A percentile compares a stretch with the other conserved stretches of the same genome.
Evolutionary conservation across 2,888 invertebrate species (phyloP).

Genomic region (Taphrorychus bicolor): DNA sequence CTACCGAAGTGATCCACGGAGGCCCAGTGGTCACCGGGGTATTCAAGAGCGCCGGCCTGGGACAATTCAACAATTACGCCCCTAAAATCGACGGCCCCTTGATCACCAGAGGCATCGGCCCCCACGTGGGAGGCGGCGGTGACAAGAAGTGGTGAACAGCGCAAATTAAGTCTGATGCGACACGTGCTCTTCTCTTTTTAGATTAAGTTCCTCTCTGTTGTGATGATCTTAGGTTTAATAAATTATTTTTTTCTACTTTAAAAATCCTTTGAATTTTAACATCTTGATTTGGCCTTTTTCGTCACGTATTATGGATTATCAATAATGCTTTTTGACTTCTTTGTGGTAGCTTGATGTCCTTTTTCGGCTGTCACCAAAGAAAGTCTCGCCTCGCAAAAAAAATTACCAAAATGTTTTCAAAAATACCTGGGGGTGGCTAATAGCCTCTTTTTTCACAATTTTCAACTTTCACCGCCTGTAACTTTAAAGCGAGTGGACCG

Average conservation of each 20-base stretch:
- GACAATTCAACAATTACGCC: slow-evolving; percentile 42
- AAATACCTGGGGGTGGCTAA: no score
- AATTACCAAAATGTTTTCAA: no score
- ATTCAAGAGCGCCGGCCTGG: slow-evolving; percentile 34
- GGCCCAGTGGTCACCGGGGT: slow-evolving; percentile 40
- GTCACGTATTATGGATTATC: no score
- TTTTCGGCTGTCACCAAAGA: no score
- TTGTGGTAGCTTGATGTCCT: no score
- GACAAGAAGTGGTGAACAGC: background rate
- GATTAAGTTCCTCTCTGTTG: slow-evolving; percentile 19
- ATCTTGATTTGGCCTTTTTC: no score
- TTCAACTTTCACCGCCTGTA: no score
- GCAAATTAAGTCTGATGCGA: background rate
- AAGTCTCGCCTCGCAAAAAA: no score
- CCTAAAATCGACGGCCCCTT: slow-evolving; percentile 36
- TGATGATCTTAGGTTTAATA: slow-evolving; percentile 30
- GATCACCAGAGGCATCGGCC: slow-evolving; percentile 41
- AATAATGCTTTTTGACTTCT: no score
- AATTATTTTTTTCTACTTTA: slow-evolving; percentile 24
- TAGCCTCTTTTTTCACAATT: no score
- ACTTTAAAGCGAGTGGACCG: no score
- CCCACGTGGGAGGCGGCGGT: slow-evolving; percentile 18
- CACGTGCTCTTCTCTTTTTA: slow-evolving; percentile 2
- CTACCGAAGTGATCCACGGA: slow-evolving; percentile 31
- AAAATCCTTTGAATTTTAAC: no score